A percentile compares a stretch with the other conserved stretches of the same genome.
phyloP scores from a whole-genome alignment of 1,140 invertebrate genomes.

The Brachionus plicatilis region DNA sequence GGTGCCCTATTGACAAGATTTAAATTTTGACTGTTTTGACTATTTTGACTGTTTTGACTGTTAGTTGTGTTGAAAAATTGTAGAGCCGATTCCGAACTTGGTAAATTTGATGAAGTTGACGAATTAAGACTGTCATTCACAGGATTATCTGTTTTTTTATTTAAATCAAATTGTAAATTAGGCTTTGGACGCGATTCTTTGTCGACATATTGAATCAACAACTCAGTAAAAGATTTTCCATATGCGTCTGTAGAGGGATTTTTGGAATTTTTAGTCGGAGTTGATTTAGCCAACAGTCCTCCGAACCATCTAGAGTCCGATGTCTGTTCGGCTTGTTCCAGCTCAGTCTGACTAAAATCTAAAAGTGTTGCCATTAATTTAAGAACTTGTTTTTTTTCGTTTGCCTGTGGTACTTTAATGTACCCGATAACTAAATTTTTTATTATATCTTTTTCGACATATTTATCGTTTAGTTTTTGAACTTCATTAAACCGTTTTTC shows the following conservation, averaged over 20 bases:
- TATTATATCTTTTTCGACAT: constrained; percentile 34
- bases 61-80: constrained; percentile 4
- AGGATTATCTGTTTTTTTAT: constrained; percentile 35
- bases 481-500: constrained; percentile 30
- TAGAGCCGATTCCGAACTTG: constrained; percentile 3
- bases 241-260: not conserved
- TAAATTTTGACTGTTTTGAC: not conserved
- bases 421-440: constrained; percentile 38
- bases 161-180: constrained; percentile 32
- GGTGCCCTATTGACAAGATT: constrained; percentile 9
- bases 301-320: constrained; percentile 19
- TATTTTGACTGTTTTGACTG: not conserved
- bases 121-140: constrained; percentile 9
- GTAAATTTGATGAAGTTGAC: constrained; percentile 9
- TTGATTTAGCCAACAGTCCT: not conserved
- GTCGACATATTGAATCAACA: constrained; percentile 40
- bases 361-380: constrained; percentile 32
- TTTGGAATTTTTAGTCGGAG: constrained; percentile 3
- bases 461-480: constrained; percentile 20
- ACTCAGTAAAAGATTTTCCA: constrained; percentile 38
- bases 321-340: not conserved
- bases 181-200: constrained; percentile 27
- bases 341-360: not conserved
- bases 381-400: constrained; percentile 38
- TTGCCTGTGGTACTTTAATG: constrained; percentile 31